Conservation (phyloP, 2,113 vertebrate genomes). For the Nibea coibor region DNA sequence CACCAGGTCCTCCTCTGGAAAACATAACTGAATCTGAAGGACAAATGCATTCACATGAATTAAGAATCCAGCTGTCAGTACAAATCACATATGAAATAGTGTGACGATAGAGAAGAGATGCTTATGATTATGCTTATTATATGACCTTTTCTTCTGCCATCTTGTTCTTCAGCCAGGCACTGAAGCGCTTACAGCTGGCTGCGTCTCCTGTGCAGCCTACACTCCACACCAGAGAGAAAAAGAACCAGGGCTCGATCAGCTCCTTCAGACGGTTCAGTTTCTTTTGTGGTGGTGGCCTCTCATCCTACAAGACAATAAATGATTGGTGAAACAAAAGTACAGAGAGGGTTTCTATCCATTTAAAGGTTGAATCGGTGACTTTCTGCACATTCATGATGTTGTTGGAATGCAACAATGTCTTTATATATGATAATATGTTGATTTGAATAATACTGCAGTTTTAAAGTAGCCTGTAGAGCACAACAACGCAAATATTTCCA, state of each 20-base stretch:
- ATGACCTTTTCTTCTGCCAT: constrained; percentile 88
- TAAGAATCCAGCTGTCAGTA: not conserved
- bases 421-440: not conserved
- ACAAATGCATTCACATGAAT: constrained; percentile 11
- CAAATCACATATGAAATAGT: not conserved
- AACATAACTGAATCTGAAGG: constrained; percentile 83
- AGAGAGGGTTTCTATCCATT: not conserved
- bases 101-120: not conserved
- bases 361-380: not conserved
- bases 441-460: not conserved
- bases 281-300: constrained; percentile 75
- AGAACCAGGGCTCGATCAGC: constrained; percentile 93
- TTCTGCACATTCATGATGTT: not conserved
- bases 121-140: not conserved
- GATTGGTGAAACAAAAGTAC: not conserved
- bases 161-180: constrained; percentile 88
- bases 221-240: constrained; percentile 94
- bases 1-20: constrained; percentile 89
- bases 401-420: not conserved
- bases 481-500: not conserved
- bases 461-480: not conserved
- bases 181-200: constrained; percentile 83
- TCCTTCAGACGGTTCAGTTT: constrained; percentile 83
- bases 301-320: constrained; percentile 75
- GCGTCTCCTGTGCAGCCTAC: constrained; percentile 90